A percentile compares a stretch with the other conserved stretches of the same genome.
Evolutionary conservation across 1,140 invertebrate genomes (phyloP).

Genomic region (Theocolax elegans): DNA sequence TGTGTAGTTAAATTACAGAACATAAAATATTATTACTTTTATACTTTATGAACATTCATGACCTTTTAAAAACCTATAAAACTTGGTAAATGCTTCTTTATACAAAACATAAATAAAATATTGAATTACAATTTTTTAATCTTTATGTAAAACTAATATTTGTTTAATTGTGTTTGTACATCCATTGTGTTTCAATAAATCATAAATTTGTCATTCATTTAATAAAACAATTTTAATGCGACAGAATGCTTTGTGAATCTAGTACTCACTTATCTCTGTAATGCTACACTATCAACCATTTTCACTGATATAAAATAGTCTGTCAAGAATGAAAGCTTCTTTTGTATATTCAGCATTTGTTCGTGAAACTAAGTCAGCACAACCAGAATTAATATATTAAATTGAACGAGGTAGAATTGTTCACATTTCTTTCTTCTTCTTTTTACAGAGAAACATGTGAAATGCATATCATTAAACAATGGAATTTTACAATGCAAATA

Average conservation of each 20-base stretch:
- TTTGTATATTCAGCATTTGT: slow-evolving; percentile 24
- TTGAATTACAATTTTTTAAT: no score
- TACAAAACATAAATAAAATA: no score
- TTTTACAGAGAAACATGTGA: neutral
- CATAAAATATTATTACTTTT: no score
- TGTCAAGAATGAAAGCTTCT: slow-evolving; percentile 9
- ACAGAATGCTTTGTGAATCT: slow-evolving; percentile 14
- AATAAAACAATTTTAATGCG: neutral
- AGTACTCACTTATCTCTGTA: slow-evolving; percentile 22
- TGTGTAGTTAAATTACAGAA: no score
- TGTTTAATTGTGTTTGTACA: no score
- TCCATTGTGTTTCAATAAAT: no score
- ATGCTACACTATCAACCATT: slow-evolving; percentile 25
- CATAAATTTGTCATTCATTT: no score
- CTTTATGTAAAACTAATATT: no score
- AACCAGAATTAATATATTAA: slow-evolving; percentile 4
- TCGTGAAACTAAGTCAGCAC: neutral
- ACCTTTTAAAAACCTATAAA: no score
- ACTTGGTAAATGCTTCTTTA: no score
- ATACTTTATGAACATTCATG: no score
- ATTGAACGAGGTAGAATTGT: neutral
- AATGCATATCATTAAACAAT: neutral
- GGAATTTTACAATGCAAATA: neutral
- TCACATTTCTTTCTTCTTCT: slow-evolving; percentile 4
- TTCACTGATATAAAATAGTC: slow-evolving; percentile 27